These are phyloP conservation scores for Heliconius aoede DNA, from an alignment of 2,888 invertebrate species.

Conservation along the genomic window DNA sequence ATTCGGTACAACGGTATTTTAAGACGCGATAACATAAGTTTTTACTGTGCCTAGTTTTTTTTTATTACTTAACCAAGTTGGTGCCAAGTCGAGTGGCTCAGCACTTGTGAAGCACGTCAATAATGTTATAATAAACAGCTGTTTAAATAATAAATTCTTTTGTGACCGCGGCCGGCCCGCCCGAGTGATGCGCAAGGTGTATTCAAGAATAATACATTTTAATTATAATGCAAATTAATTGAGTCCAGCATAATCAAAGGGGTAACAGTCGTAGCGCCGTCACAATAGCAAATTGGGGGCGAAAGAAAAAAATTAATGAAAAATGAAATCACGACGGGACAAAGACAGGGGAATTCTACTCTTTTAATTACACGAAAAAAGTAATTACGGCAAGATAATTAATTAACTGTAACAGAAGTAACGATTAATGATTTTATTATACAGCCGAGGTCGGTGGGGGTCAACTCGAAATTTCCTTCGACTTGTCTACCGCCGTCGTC, in stretches of 20 bases:
- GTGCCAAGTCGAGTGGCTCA: neutral
- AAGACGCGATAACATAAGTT: neutral
- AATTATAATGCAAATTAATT: conserved; percentile 82
- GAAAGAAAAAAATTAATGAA: conserved; percentile 83
- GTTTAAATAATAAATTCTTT: conserved; percentile 43
- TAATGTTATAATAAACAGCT: conserved; percentile 33
- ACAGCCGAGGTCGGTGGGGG: conserved; percentile 79
- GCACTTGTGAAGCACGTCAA: conserved; percentile 7
- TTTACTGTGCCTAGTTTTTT: neutral
- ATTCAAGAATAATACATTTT: conserved; percentile 73
- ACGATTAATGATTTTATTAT: conserved; percentile 85
- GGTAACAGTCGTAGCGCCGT: conserved; percentile 78
- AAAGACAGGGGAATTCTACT: conserved; percentile 83
- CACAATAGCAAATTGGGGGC: conserved; percentile 85
- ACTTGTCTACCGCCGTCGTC: conserved; percentile 45
- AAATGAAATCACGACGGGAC: conserved; percentile 83
- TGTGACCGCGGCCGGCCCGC: conserved; percentile 35
- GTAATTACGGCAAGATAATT: conserved; percentile 84
- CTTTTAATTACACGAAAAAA: conserved; percentile 85
- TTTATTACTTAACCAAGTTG: conserved; percentile 7
- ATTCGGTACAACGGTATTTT: conserved; percentile 34
- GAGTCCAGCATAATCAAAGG: conserved; percentile 81
- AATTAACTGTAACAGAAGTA: conserved; percentile 84
- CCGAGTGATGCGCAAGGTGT: conserved; percentile 46
- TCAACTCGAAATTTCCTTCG: conserved; percentile 77